These are phyloP conservation scores for Macroteleia sp. DNA, from an alignment of 2,888 invertebrate genomes.

Conservation along the genomic window DNA sequence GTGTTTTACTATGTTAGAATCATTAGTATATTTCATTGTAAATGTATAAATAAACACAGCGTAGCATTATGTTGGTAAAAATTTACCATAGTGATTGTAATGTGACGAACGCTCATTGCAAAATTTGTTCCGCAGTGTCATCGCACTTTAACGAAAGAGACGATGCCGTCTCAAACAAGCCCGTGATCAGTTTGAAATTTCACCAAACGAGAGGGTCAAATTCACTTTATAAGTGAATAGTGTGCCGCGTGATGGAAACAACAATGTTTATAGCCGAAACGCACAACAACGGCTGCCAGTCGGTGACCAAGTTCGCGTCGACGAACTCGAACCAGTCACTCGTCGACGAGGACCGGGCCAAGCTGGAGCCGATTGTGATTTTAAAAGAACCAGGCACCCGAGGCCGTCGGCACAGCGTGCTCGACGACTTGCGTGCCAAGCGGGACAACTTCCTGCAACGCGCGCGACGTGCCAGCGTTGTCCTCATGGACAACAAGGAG, in stretches of 20 bases:
- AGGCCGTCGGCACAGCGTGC: conserved; percentile 78
- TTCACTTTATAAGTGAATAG: too few relatives aligned
- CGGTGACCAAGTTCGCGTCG: conserved; percentile 77
- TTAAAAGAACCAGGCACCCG: conserved; percentile 71
- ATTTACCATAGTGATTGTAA: too few relatives aligned
- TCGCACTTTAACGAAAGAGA: too few relatives aligned
- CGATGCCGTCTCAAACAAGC: too few relatives aligned
- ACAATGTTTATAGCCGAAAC: conserved; percentile 79
- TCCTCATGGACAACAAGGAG: conserved; percentile 75
- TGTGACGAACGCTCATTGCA: too few relatives aligned
- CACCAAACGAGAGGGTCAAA: too few relatives aligned
- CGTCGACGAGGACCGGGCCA: conserved; percentile 70
- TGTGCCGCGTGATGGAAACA: conserved; percentile 73
- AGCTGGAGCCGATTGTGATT: conserved; percentile 63
- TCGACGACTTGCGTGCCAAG: conserved; percentile 81
- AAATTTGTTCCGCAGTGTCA: too few relatives aligned
- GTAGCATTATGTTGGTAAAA: too few relatives aligned
- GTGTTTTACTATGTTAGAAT: too few relatives aligned
- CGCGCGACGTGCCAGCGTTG: conserved; percentile 76
- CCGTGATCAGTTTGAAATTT: too few relatives aligned
- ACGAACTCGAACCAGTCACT: conserved; percentile 80
- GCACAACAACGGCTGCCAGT: conserved; percentile 72
- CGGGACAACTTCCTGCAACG: conserved; percentile 78
- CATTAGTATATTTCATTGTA: too few relatives aligned
- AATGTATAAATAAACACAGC: too few relatives aligned